Base-by-base conservation (phyloP, 2,888 invertebrate species). In the Nesidiocoris tenuis region DNA sequence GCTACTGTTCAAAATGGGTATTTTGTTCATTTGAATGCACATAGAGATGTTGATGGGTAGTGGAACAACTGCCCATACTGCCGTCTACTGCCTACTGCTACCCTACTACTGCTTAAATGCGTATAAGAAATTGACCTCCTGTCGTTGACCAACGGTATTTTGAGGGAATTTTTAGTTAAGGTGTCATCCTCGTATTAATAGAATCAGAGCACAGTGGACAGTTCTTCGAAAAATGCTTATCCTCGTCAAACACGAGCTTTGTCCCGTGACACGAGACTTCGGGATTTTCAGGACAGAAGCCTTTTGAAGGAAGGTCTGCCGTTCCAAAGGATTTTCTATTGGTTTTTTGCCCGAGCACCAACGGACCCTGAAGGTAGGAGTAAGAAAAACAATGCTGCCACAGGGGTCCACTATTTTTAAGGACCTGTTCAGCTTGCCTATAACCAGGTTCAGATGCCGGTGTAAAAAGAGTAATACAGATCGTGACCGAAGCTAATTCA, bases 381-480 rank as follows among this genome's bases (percentile, higher is more conserved):
- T 39, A 7, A 39, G 39, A 39, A 39, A 39, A 39, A 39, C 39
- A 39, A 39, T 39, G 39, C 39, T 39, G 3, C 39, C 39, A 12
- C 3, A 39, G 39, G 39, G 3, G 39, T 39, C 3, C 12, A 39
- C 39, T 39, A 39, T 39, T 39, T 39, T 39, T 39, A 39, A 39
- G 39, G 39, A 3, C 39, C 39, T 39, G 39, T 39, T 39, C 39
- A 39, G 39, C 39, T 39, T 39, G 39, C 12, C 39, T 39, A 39
- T 39, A 39, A 39, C 39, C 39, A 39, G 39, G 5, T 39, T 7
- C 39, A 39, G 39, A 39, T 39, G 39, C 39, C 39, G 39, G 70
- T 61, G 61, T 72, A 72, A 72, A 72, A 72, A 72, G 72, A 63
- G 72, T 54, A 72, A 72, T 72, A 72, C 61, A 72, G 61, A 61